Evolutionary conservation across 2,113 vertebrate species (phyloP).

Genomic region (Suncus etruscus): DNA sequence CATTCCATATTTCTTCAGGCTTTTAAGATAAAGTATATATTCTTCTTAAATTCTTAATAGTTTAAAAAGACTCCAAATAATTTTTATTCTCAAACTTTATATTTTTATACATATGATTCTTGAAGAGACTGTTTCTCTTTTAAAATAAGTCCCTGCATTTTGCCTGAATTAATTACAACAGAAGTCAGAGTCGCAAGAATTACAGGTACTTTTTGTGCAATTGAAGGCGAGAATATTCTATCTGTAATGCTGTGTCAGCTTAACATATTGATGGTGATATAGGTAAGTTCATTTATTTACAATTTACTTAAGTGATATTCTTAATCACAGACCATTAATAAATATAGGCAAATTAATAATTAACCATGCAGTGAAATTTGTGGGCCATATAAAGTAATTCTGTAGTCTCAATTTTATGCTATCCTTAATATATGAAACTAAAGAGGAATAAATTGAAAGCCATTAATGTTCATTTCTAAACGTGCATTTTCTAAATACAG

Average conservation of each 20-base stretch:
- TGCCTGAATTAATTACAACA: not conserved
- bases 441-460: not conserved
- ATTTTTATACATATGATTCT: not conserved
- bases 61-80: conserved; percentile 25
- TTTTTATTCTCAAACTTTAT: conserved; percentile 18
- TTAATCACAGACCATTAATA: conserved; percentile 1
- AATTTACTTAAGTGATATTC: not conserved
- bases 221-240: conserved; percentile 7
- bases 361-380: not conserved
- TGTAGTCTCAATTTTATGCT: not conserved
- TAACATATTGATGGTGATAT: not conserved
- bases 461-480: too few relatives aligned
- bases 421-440: not conserved
- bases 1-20: not conserved
- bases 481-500: not conserved
- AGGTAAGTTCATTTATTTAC: conserved; percentile 16
- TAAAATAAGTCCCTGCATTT: not conserved
- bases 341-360: not conserved
- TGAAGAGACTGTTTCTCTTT: conserved; percentile 28
- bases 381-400: not conserved
- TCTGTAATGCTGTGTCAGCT: not conserved
- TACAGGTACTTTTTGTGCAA: not conserved
- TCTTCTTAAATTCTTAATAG: conserved; percentile 22
- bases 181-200: not conserved
- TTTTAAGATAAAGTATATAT: conserved; percentile 9